A percentile compares a stretch with the other conserved stretches of the same genome.
Evolutionary conservation across 2,888 invertebrate genomes (phyloP).

Genomic region (Spodoptera exigua): DNA sequence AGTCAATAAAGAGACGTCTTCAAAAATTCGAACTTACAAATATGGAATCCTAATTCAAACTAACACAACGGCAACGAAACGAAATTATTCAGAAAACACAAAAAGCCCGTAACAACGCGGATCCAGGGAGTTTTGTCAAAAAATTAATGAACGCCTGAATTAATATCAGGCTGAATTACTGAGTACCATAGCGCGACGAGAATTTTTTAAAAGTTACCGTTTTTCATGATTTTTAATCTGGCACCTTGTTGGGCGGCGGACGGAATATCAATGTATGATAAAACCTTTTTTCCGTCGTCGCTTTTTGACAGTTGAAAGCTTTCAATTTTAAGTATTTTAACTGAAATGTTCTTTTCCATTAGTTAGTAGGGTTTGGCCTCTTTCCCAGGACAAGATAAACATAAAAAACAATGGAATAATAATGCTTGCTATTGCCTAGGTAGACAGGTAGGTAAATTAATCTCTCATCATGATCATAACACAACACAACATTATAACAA

Average conservation of each 20-base stretch:
- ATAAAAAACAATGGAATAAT: too few species aligned
- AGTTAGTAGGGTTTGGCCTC: neutral
- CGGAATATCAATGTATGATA: conserved; percentile 37
- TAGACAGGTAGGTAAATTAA: too few species aligned
- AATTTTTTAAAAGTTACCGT: conserved; percentile 26
- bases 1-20: too few species aligned
- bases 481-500: too few species aligned
- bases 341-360: conserved; percentile 6
- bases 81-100: conserved; percentile 47
- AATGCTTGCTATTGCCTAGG: too few species aligned
- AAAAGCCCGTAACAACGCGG: conserved; percentile 46
- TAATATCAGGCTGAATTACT: conserved; percentile 44
- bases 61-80: conserved; percentile 23
- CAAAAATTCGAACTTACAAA: conserved; percentile 28
- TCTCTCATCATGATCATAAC: too few species aligned
- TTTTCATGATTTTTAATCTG: conserved; percentile 38
- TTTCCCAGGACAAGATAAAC: neutral
- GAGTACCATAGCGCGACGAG: conserved; percentile 15
- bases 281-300: conserved; percentile 5
- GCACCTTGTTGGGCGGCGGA: conserved; percentile 19
- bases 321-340: neutral
- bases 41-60: conserved; percentile 43
- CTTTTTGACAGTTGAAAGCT: conserved; percentile 5
- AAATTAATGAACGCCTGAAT: conserved; percentile 49
- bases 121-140: conserved; percentile 41